Percentiles rank a stretch among this genome's conserved stretches.
Conservation (phyloP, 2,888 invertebrate genomes). For the Listrodromus nycthemerus region DNA sequence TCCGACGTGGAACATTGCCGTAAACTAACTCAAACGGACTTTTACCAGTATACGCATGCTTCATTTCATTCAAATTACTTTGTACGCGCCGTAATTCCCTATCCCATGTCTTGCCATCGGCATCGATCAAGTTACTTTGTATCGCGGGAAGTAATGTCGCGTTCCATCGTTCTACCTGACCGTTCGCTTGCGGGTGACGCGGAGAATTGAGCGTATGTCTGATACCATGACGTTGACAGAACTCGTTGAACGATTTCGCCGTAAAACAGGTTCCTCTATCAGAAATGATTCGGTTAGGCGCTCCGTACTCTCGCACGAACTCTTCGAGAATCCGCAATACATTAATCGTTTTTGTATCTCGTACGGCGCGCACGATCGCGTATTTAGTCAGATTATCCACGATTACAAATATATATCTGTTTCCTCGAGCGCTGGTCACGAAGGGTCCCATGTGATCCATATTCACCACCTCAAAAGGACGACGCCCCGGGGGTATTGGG, state of each 20-base stretch:
- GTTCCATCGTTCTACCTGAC: conserved; percentile 56
- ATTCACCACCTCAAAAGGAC: not conserved
- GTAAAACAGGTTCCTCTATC: conserved; percentile 66
- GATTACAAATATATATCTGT: conserved; percentile 17
- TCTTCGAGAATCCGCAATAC: conserved; percentile 47
- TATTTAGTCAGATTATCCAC: conserved; percentile 29
- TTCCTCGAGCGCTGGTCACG: conserved; percentile 7
- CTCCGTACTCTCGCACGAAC: conserved; percentile 59
- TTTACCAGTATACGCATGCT: conserved; percentile 64
- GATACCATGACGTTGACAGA: conserved; percentile 42
- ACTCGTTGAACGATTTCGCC: conserved; percentile 10
- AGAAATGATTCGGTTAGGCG: conserved; percentile 60
- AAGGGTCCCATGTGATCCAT: conserved; percentile 13
- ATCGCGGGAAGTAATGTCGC: conserved; percentile 55
- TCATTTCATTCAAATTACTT: conserved; percentile 59
- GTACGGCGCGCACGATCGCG: not conserved
- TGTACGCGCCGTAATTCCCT: conserved; percentile 27
- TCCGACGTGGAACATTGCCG: conserved; percentile 40
- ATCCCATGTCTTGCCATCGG: conserved; percentile 18
- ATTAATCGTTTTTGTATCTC: conserved; percentile 15
- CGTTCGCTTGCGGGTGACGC: conserved; percentile 63
- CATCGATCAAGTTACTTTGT: conserved; percentile 3
- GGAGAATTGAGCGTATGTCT: conserved; percentile 57
- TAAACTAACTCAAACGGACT: conserved; percentile 64
- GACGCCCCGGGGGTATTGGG: not conserved